Base-by-base conservation (phyloP, 2,888 invertebrate genomes). In the Priapulus caudatus region DNA sequence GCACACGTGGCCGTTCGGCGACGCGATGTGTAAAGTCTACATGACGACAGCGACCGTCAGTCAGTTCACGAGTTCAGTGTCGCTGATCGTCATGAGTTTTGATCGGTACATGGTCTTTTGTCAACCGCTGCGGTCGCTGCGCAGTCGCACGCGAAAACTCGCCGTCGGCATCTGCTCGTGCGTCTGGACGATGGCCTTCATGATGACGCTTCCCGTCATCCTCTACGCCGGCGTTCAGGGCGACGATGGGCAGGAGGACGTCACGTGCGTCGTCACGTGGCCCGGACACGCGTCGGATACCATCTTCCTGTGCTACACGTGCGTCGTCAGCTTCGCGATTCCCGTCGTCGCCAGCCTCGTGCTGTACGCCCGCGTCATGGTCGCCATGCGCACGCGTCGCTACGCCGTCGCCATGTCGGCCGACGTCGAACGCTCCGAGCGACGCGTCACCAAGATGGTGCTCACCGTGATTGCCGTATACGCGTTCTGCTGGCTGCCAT, bases 381-480 rank as follows among this genome's bases (percentile, higher is more conserved):
- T 81, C 50, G 89, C 88, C 67, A 74, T 33, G n/a, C 33, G 33
- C 10, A 33, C 33, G 10, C 10, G 33, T 10, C 10, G 33, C 33
- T 33, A 10, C 10, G n/a, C 10, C n/a, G 10, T n/a, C 10, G 33
- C 33, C n/a, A 10, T 33, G 33, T n/a, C 33, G n/a, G 10, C n/a
- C n/a, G 33, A 33, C 33, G n/a, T n/a, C 10, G 10, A 10, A 10
- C 10, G 33, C 33, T 33, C 33, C 33, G 33, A 33, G n/a, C 78
- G 87, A 51, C 90, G 89, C 69, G 91, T 90, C 3, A 91, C 91
- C 16, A 86, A 86, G 64, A 72, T 91, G 61, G 91, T 91, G 20
- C 73, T 91, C 56, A 90, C 89, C 4, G 90, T 91, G 43, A 87
- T 91, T 60, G 84, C 88, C 0, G 89, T 89, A 23, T 91, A 91